These are phyloP conservation scores for Tetanocera ferruginea DNA, from an alignment of 2,888 invertebrate genomes.

Conservation along the genomic window DNA sequence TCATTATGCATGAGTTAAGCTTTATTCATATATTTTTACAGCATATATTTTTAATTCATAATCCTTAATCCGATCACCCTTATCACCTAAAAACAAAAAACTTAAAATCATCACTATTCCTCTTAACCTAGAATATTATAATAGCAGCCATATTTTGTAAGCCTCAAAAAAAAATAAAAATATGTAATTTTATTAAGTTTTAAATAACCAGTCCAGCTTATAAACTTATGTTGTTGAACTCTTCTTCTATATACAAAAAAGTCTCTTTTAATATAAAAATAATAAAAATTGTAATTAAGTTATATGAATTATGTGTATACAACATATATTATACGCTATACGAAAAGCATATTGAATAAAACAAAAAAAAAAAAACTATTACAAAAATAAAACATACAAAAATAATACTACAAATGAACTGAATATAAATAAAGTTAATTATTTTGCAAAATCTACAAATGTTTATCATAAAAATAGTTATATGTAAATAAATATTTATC, in stretches of 20 bases:
- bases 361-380: conserved; percentile 4
- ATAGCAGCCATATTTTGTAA: conserved; percentile 44
- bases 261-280: neutral
- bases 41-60: too few relatives aligned
- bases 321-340: neutral
- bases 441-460: conserved; percentile 20
- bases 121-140: conserved; percentile 15
- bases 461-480: conserved; percentile 3
- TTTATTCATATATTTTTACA: too few relatives aligned
- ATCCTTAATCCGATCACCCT: too few relatives aligned
- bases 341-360: neutral
- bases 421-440: conserved; percentile 31
- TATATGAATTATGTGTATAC: conserved; percentile 5
- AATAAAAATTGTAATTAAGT: conserved; percentile 23
- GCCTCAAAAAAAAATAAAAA: conserved; percentile 34
- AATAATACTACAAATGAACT: conserved; percentile 27
- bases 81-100: conserved; percentile 13
- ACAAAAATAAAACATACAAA: too few relatives aligned
- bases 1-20: too few relatives aligned
- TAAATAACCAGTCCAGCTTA: neutral
- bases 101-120: conserved; percentile 3
- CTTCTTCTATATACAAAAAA: neutral
- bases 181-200: conserved; percentile 13
- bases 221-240: neutral
- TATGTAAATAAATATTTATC: conserved; percentile 2